These are phyloP conservation scores for Lycodopsis pacificus DNA, from an alignment of 2,797 vertebrate genomes.

Conservation along the genomic window DNA sequence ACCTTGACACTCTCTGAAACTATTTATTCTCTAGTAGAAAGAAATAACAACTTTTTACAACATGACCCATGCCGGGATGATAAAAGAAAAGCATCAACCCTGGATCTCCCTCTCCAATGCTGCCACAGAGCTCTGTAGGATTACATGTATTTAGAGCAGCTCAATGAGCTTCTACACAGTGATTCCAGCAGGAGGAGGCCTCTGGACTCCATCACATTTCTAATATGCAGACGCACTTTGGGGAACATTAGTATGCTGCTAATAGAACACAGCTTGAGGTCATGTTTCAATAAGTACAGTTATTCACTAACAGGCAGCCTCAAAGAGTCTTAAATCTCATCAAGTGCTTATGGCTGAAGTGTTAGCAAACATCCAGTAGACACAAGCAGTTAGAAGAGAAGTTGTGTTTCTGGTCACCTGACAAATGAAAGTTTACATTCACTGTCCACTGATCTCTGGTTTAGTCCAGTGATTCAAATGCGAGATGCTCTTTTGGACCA, in stretches of 20 bases:
- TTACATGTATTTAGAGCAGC: slow-evolving; percentile 59
- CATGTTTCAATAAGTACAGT: background rate
- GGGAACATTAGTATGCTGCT: background rate
- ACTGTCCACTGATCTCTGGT: background rate
- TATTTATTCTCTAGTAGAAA: slow-evolving; percentile 22
- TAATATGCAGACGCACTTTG: slow-evolving; percentile 20
- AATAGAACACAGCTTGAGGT: background rate
- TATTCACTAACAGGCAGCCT: background rate
- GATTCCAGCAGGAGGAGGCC: slow-evolving; percentile 29
- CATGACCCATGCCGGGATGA: background rate
- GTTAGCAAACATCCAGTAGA: background rate
- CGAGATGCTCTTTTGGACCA: too few species aligned
- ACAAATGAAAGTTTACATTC: background rate
- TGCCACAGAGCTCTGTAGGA: slow-evolving; percentile 40
- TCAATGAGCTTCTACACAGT: slow-evolving; percentile 41
- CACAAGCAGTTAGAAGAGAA: background rate
- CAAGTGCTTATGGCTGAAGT: background rate
- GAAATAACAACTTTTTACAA: background rate
- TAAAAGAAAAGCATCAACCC: slow-evolving; percentile 1
- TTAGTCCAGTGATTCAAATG: background rate
- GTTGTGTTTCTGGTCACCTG: background rate
- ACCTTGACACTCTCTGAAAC: background rate
- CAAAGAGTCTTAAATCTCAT: background rate
- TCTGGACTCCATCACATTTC: slow-evolving; percentile 10
- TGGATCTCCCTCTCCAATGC: slow-evolving; percentile 12